Evolutionary conservation across 1,140 invertebrate genomes (phyloP), one percentile per base, ranked within the genome.

Genomic region (Cataglyphis hispanica): DNA sequence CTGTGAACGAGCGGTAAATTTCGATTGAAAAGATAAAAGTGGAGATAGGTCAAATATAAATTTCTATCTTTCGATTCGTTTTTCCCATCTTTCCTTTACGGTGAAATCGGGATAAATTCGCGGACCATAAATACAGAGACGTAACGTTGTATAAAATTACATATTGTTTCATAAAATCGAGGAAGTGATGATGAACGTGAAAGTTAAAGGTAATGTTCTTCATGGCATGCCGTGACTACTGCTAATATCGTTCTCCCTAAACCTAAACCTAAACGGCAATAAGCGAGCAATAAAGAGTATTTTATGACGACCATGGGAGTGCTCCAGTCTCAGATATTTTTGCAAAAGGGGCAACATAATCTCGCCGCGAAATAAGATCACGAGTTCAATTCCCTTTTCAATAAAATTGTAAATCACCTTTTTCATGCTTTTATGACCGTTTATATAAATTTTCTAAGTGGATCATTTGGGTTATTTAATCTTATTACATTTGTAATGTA

Each of bases 11-110:
- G 27, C 22, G 46, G 81, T 84, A 85, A 91, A 77, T 77, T 87
- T 83, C 84, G 34, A 3, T 64, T 46, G 25, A 60, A 53, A 63
- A 60, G 60, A 63, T 40, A 77, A 84, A n/a, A 53, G 22, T 67
- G 67, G n/a, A 25, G 37, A 70, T 60, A 64, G 27, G 58, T 85
- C 13, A 63, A 53, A 67, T 43, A 91, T 92, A 90, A 91, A 92
- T 93, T 91, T 80, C 19, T 74, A 86, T 66, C 56, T 80, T 66
- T 87, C 80, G 76, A 86, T 88, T 91, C 75, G 72, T 56, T 50
- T 64, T 75, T 58, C 53, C 63, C 46, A 60, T 22, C 43, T 50
- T 50, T 70, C 58, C 56, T 43, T 64, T 43, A 27, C 25, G 40
- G 75, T 19, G n/a, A 61, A 40, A 34, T 8, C 7, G 31, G 50